phyloP scores from a whole-genome alignment of 2,888 invertebrate genomes.

The Monoplex corrugatus region DNA sequence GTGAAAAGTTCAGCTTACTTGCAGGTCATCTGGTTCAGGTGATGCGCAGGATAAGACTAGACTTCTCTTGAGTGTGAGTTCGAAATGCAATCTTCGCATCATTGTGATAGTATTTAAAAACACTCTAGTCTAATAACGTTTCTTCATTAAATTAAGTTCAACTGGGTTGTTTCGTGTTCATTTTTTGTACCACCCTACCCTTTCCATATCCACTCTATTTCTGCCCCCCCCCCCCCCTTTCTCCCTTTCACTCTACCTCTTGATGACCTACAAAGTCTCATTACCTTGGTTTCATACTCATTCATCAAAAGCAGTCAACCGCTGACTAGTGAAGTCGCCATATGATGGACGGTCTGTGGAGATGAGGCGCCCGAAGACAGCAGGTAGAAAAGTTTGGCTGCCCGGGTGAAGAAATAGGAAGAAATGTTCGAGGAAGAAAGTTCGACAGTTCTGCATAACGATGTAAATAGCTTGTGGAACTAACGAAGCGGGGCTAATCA shows the following conservation, averaged over 20 bases:
- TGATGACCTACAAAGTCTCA: background rate
- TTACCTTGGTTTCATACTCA: background rate
- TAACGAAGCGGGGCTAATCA: conserved; percentile 36
- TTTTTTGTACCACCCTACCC: no score
- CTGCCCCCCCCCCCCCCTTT: background rate
- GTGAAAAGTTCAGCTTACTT: no score
- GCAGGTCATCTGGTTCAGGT: no score
- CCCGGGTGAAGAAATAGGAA: no score
- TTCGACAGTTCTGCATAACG: background rate
- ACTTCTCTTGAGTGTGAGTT: no score
- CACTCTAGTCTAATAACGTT: no score
- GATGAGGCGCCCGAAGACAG: background rate
- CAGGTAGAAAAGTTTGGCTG: background rate
- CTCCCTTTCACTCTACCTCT: background rate
- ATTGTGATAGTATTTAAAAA: no score
- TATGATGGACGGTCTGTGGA: conserved; percentile 22
- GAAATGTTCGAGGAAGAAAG: no score
- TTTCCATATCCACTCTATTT: background rate
- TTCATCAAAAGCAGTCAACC: background rate
- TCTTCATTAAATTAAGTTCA: no score
- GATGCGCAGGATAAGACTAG: no score
- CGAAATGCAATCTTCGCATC: no score
- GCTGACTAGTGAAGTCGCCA: conserved; percentile 4
- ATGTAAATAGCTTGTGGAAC: background rate
- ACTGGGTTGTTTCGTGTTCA: no score